Base-by-base conservation (phyloP, 2,797 vertebrate species). In the Ctenosaura bakeri region DNA sequence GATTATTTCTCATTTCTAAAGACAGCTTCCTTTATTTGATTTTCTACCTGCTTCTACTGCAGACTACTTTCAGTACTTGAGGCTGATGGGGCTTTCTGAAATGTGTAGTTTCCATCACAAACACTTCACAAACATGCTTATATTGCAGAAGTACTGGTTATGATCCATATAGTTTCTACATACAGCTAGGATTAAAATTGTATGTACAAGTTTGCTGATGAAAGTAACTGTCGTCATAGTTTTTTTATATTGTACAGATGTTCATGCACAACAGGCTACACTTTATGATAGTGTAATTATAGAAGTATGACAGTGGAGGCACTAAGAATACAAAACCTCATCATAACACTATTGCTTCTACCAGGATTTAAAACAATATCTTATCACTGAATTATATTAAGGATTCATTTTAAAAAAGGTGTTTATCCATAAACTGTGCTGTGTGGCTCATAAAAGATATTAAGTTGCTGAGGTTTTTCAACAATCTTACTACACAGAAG, bases 221-320 rank as follows among this genome's bases (percentile, higher is more conserved):
- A 94, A 92, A 88, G 71, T 89, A 94, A 94, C 93, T 93, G 92
- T 90, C 94, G 89, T 94, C 94, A 95, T 93, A 95, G 94, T 90
- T 92, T 32, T 74, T 94, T 85, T 79, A 42, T 6, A 92, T 92
- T 93, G 92, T 93, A 95, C 89, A 89, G 59, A 93, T 90, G 54
- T 94, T 89, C 94, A 96, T 90, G 20, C 88, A 24, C 18, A 92
- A 95, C 89, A 94, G 80, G 90, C 92, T 93, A 93, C 74, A 66
- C 92, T 95, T 93, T 77, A 91, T 92, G 90, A 92, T 90, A 93
- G 54, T 78, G 88, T 54, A 3, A 35, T 73, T 32, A 32, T 42
- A 73, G 71, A n/a, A 29, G 71, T 81, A 26, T 42, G n/a, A 56
- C 56, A 81, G 73, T 26, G n/a, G 32, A 50, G 38, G 26, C 35